Base-by-base conservation (phyloP, 1,140 invertebrate species). In the Gerris buenoi region DNA sequence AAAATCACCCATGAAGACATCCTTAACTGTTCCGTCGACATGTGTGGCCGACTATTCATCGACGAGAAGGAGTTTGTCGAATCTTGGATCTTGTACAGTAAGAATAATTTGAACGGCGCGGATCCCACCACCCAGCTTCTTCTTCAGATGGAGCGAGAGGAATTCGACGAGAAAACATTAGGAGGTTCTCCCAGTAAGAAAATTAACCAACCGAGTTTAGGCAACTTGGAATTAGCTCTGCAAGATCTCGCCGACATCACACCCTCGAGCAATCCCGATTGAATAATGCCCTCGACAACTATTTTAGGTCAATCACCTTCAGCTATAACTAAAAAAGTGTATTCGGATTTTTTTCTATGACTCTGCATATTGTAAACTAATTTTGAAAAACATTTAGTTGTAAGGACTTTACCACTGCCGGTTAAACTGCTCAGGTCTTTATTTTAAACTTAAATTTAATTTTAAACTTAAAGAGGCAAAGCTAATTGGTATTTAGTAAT, bases 11-110 rank as follows among this genome's bases (percentile, higher is more conserved):
- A 60, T 5, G 58, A 60, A 60, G 58, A 60, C 3, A 25, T 60
- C 22, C 22, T 60, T 3, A 60, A 60, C 23, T 60, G 58, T 60
- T 15, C 58, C 23, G 23, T 60, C 5, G 58, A 60, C 58, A 60
- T 60, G 58, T 60, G 58, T 60, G 58, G 58, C 23, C 15, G 58
- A 22, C 22, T 60, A 25, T 60, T 60, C 22, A 60, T 60, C 58
- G 58, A 60, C 23, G 58, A 60, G 23, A 15, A 25, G 58, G 58
- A 60, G 23, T 22, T 60, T 60, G 58, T 60, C 23, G 58, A 60
- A 13, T 22, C 58, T 5, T 60, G 58, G 58, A 22, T 60, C 10
- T 15, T 22, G 15, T 60, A 22, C 23, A 60, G 58, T 22, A 22
- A 22, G 23, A 60, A 10, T 13, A 15, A 60, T 22, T 22, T 60